Evolutionary conservation across 2,888 invertebrate genomes (phyloP), one percentile per base, ranked within the genome.

Genomic region (Machimus atricapillus): DNA sequence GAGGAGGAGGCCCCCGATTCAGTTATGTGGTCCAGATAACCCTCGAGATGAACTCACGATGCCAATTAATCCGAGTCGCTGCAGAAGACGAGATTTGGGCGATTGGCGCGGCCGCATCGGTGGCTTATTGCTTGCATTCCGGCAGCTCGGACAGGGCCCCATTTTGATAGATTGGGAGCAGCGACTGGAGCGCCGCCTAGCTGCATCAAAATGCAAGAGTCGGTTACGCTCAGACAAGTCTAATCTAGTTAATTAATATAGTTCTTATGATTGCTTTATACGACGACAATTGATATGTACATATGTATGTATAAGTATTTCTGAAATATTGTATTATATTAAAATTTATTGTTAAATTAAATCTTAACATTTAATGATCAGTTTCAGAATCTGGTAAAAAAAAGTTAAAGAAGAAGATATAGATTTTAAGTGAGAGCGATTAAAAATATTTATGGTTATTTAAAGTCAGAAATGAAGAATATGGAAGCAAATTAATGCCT

Each of bases 1-100:
- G 27, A 19, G 27, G 4, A 23, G 58, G 37, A 66, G 37, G 83
- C 1, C 83, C 73, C 34, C 66, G 83, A 83, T 83, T 83, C 83
- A 83, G 58, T 83, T 83, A 83, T 83, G 66, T 66, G 58, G 83
- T 40, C 73, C 83, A 83, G 83, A 83, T 83, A 83, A 83, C 83
- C 83, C 83, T 83, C 73, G 7, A 66, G 83, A 83, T 83, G 83
- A 83, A 83, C 83, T 83, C 40, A 37, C 23, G 83, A 83, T 83
- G 52, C 66, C 83, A 83, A 83, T 83, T 83, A 83, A 7, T 66
- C 56, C 19, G 31, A 83, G 83, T 58, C 73, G 37, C 83, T 73
- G 73, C 66, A 40, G 43, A 31, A 40, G 66, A 66, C 66, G 12
- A 66, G 19, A 66, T 66, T 66, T n/a, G 56, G 56, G n/a, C 19